A percentile compares a stretch with the other conserved stretches of the same genome.
Evolutionary conservation across 2,113 vertebrate species (phyloP).

Genomic region (Lampris megalopsis): DNA sequence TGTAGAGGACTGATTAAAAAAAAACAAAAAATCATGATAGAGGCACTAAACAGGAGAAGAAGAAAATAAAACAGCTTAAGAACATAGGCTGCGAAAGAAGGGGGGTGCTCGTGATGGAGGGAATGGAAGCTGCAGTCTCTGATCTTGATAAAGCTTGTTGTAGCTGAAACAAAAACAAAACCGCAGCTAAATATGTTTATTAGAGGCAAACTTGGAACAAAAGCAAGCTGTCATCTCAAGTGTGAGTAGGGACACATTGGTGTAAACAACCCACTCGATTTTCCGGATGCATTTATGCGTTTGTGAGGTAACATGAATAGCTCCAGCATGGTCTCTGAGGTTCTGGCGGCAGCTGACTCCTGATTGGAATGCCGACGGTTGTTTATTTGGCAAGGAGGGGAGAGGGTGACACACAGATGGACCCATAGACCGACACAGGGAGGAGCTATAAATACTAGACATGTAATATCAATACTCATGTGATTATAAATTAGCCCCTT

Average conservation of each 20-base stretch:
- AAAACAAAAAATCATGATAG: too few species aligned
- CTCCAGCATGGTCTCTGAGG: conserved; percentile 15
- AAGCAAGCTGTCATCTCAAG: conserved; percentile 16
- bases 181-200: conserved; percentile 37
- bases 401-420: neutral
- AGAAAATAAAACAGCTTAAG: neutral
- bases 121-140: conserved; percentile 11
- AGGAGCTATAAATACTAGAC: neutral
- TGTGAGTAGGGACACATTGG: conserved; percentile 42
- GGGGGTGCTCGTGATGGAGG: neutral
- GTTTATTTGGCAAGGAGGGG: conserved; percentile 29
- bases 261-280: conserved; percentile 40
- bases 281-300: conserved; percentile 39
- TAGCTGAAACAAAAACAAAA: conserved; percentile 34
- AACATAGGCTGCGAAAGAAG: neutral
- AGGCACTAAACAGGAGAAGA: conserved; percentile 1
- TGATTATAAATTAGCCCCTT: conserved; percentile 6
- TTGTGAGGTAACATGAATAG: conserved; percentile 49
- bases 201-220: conserved; percentile 32
- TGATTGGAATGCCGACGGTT: conserved; percentile 5
- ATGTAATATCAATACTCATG: conserved; percentile 4
- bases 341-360: conserved; percentile 9
- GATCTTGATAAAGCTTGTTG: conserved; percentile 14
- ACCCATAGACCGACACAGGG: neutral
- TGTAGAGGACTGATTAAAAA: too few species aligned